Evolutionary conservation across 2,797 vertebrate species (phyloP).

Genomic region (Cacajao melanocephalus): DNA sequence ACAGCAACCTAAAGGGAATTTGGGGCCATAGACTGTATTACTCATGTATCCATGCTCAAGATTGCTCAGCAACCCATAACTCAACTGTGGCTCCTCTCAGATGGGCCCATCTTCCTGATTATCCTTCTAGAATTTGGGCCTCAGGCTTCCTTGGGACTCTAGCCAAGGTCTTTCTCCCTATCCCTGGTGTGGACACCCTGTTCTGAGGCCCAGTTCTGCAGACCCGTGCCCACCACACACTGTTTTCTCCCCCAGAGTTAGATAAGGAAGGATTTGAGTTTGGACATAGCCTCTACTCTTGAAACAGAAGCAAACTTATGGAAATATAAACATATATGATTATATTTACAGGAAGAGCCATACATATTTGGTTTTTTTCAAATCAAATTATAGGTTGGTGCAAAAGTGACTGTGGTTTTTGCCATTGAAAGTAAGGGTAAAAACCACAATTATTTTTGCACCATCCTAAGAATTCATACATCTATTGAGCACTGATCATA

Average conservation of each 20-base stretch:
- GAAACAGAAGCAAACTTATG: background rate
- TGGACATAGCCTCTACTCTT: background rate
- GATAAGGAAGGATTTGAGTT: background rate
- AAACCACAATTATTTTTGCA: background rate
- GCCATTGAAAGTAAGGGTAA: background rate
- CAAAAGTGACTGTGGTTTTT: background rate
- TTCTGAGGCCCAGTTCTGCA: background rate
- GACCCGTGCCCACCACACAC: background rate
- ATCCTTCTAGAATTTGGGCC: background rate
- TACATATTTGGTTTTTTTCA: background rate
- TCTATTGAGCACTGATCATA: background rate
- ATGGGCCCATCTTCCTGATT: background rate
- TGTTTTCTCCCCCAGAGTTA: background rate
- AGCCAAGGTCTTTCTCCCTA: background rate
- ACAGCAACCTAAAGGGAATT: background rate
- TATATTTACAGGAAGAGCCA: background rate
- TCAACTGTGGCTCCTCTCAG: background rate
- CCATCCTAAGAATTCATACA: background rate
- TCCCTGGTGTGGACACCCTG: too few species aligned
- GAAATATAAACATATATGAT: background rate
- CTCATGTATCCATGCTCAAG: rapidly evolving
- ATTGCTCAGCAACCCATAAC: background rate
- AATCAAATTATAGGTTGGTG: background rate
- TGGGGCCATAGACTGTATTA: rapidly evolving
- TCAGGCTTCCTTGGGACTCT: background rate